These are phyloP conservation scores for Holcopasites calliopsidis DNA, from an alignment of 1,140 invertebrate genomes.

Conservation along the genomic window DNA sequence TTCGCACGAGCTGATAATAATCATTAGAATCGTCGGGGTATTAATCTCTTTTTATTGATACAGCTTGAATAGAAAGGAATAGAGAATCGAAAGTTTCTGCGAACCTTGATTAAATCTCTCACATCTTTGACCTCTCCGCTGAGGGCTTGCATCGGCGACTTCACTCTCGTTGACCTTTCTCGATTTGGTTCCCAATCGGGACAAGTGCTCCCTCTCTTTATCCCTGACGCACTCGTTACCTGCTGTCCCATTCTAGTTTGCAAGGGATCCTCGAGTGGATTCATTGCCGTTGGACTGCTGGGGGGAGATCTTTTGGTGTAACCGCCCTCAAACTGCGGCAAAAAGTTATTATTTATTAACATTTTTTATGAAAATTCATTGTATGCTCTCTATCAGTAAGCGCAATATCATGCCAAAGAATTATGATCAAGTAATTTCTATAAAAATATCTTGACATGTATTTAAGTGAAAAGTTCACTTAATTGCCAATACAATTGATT, in stretches of 20 bases:
- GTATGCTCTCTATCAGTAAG: too few species aligned
- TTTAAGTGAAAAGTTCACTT: too few species aligned
- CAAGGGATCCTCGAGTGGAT: constrained; percentile 48
- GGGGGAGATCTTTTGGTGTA: constrained; percentile 69
- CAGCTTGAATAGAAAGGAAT: background rate
- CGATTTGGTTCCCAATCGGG: constrained; percentile 64
- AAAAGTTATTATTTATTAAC: background rate
- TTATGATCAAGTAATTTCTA: too few species aligned
- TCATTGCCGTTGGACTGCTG: constrained; percentile 66
- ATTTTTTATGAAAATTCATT: too few species aligned
- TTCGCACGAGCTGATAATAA: too few species aligned
- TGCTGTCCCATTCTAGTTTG: constrained; percentile 59
- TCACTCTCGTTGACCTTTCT: constrained; percentile 39
- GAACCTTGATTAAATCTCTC: constrained; percentile 44
- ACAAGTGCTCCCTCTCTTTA: constrained; percentile 54
- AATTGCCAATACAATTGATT: too few species aligned
- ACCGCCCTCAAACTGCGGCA: constrained; percentile 71
- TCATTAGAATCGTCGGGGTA: background rate
- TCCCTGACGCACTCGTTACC: constrained; percentile 46
- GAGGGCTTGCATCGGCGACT: background rate
- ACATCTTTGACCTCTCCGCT: constrained; percentile 30
- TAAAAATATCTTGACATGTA: background rate
- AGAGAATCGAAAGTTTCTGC: background rate
- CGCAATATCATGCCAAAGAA: too few species aligned
- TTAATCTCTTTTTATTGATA: background rate